These are phyloP conservation scores for Zalophus californianus DNA, from an alignment of 2,797 vertebrate species.

Conservation along the genomic window DNA sequence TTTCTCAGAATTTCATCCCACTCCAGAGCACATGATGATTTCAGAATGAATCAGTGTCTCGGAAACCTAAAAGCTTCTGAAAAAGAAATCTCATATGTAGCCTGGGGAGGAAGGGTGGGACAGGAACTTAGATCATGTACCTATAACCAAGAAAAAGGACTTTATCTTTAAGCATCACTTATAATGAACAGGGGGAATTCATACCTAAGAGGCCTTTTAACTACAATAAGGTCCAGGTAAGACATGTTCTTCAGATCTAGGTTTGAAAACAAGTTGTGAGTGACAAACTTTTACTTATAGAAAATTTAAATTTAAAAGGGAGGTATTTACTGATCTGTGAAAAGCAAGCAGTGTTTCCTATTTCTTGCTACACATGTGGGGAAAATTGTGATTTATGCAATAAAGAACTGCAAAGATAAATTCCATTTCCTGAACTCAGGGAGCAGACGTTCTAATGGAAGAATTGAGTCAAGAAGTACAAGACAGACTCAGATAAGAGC, in stretches of 20 bases:
- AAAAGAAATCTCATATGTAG: not conserved
- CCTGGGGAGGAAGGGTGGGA: not conserved
- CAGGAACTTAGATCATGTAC: not conserved
- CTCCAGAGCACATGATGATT: not conserved
- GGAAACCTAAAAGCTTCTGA: not conserved
- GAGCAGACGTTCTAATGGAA: not conserved
- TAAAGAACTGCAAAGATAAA: not conserved
- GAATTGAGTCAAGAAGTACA: not conserved
- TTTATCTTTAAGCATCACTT: not conserved
- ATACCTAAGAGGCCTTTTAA: not conserved
- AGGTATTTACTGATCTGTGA: not conserved
- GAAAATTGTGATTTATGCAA: not conserved
- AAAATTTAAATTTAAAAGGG: conserved; percentile 27
- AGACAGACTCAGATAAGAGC: not conserved
- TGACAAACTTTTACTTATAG: not conserved
- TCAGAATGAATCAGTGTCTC: not conserved
- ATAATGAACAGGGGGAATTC: not conserved
- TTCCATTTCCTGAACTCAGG: not conserved
- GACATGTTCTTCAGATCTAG: not conserved
- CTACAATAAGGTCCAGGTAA: not conserved
- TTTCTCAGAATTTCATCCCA: conserved; percentile 60
- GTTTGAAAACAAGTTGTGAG: not conserved
- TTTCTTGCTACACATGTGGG: not conserved
- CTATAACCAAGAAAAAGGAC: not conserved
- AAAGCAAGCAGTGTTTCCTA: not conserved